Conservation (phyloP, 2,797 vertebrate species). For the Dromococcyx pavoninus region DNA sequence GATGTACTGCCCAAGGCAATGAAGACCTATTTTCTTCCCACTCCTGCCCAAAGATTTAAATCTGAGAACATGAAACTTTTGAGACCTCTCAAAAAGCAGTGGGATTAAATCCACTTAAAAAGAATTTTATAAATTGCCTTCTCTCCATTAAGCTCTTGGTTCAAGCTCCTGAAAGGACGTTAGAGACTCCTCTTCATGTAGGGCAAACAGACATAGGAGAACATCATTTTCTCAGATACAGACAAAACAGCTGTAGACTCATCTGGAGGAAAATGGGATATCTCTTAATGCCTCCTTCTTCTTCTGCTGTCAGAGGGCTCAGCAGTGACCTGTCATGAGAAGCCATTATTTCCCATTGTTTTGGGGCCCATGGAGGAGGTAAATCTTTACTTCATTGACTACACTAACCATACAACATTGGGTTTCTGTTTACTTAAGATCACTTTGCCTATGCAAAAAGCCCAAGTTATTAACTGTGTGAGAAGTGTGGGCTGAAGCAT, state of each 20-base stretch:
- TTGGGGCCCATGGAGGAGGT: not conserved
- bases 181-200: not conserved
- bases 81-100: not conserved
- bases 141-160: not conserved
- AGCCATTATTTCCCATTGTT: not conserved
- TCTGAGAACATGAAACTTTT: not conserved
- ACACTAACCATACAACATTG: not conserved
- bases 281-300: not conserved
- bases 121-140: not conserved
- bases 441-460: not conserved
- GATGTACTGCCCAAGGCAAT: not conserved
- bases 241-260: rapidly evolving
- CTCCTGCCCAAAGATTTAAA: not conserved
- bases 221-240: not conserved
- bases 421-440: not conserved
- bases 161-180: not conserved
- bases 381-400: not conserved
- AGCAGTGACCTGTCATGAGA: not conserved
- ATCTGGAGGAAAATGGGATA: not conserved
- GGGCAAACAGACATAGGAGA: not conserved
- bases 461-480: not conserved
- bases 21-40: not conserved
- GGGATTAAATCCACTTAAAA: not conserved
- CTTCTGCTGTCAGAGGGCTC: not conserved
- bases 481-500: not conserved